Base-by-base conservation (phyloP, 2,888 invertebrate genomes). In the Xylocampa areola region DNA sequence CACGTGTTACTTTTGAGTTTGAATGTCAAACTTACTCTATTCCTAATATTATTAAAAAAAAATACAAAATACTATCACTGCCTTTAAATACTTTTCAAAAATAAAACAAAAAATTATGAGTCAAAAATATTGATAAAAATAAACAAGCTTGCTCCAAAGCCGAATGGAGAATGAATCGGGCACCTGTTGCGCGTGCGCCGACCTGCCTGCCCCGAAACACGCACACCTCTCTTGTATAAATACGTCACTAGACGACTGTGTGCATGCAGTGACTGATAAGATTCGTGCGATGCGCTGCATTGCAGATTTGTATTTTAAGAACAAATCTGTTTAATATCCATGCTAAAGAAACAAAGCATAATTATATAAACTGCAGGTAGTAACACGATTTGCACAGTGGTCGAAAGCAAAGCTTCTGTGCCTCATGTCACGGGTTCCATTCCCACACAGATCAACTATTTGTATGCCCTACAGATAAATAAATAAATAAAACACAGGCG, bases 131-230 rank as follows among this genome's bases (percentile, higher is more conserved):
- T 41, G 6, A 37, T 29, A 27, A 50, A 27, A 43, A 33, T 21
- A 53, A 29, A 43, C 50, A 21, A 27, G 49, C 60, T 47, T 63
- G 47, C 54, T 32, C 54, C 36, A 66, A 64, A 44, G 63, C 58
- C 41, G 62, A 59, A 57, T 64, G 47, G n/a, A 37, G 59, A 67
- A 64, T 74, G 64, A 64, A 41, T 32, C 7, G 27, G 55, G 52
- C 59, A 74, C 72, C 68, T 71, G 73, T 64, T 70, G 72, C 68
- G 68, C 68, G 35, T 36, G 35, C 71, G 61, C 52, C 70, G 59
- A 51, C 57, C 60, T 55, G 65, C 61, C 35, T 19, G 30, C 32
- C 51, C 70, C 65, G 17, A 65, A 65, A 66, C 69, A 55, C 70
- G 32, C 71, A 62, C 72, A 72, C 70, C 10, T 35, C 10, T 36